Conservation (phyloP, 64 coral and sea anemone genomes). For the Platygyra sinensis region DNA sequence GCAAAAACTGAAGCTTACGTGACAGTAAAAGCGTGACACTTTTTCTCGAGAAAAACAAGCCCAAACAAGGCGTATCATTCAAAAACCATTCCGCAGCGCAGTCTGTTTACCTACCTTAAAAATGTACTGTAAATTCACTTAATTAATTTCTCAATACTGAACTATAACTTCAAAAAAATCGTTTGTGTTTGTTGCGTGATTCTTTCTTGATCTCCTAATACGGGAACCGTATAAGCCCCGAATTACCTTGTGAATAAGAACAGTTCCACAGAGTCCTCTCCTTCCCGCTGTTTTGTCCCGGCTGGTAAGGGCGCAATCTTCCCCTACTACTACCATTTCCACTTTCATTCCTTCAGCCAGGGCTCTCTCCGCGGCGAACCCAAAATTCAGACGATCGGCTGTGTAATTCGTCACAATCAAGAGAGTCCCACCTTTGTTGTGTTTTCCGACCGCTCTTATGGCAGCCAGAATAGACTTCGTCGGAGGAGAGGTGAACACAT, state of each 20-base stretch:
- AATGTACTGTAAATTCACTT: no score
- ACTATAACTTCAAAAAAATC: no score
- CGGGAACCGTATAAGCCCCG: no score
- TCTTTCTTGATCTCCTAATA: not conserved
- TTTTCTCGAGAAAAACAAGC: no score
- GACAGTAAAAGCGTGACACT: not conserved
- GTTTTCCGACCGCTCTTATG: slow-evolving; percentile 79
- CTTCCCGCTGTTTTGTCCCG: slow-evolving; percentile 92
- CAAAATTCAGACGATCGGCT: slow-evolving; percentile 89
- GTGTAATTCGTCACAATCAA: slow-evolving; percentile 98
- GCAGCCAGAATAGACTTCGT: slow-evolving; percentile 90
- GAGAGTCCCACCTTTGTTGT: slow-evolving; percentile 71
- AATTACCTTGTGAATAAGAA: slow-evolving; percentile 92
- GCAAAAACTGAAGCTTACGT: not conserved
- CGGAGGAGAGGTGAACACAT: slow-evolving; percentile 92
- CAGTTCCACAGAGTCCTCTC: slow-evolving; percentile 91
- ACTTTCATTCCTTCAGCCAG: slow-evolving; percentile 83
- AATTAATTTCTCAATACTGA: no score
- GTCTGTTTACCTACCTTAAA: no score
- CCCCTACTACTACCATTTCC: slow-evolving; percentile 87
- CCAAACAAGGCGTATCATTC: no score
- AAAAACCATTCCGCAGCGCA: no score
- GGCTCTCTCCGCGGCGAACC: slow-evolving; percentile 85
- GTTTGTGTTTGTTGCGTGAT: no score
- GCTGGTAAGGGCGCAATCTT: slow-evolving; percentile 93